Conservation (phyloP, 2,888 invertebrate species). For the Xestia ashworthii region DNA sequence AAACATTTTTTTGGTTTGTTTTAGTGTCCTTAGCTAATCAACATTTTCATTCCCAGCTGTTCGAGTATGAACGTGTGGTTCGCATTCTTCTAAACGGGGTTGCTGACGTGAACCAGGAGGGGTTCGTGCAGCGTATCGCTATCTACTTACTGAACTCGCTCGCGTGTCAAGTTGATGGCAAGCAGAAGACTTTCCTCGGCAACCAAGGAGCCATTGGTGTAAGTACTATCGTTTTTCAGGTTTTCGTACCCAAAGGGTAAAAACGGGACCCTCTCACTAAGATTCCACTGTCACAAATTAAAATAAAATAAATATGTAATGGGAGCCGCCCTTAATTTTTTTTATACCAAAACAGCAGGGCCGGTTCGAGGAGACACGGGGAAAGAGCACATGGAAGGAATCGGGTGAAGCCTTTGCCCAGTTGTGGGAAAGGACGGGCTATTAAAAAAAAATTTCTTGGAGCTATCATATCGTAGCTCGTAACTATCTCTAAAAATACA, state of each 20-base stretch:
- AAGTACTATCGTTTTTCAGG: constrained; percentile 73
- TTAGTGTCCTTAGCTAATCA: not conserved
- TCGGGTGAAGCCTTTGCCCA: no score
- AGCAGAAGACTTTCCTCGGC: constrained; percentile 97
- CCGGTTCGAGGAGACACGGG: no score
- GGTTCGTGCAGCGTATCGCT: constrained; percentile 98
- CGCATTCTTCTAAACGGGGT: constrained; percentile 95
- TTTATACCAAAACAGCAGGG: no score
- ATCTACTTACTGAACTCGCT: constrained; percentile 98
- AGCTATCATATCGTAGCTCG: no score
- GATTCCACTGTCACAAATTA: no score
- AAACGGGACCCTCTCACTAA: no score
- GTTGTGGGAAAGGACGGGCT: no score
- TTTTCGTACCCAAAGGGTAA: no score
- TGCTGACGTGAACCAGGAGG: constrained; percentile 95
- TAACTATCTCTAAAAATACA: not conserved
- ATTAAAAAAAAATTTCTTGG: no score
- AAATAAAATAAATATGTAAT: no score
- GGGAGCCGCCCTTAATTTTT: no score
- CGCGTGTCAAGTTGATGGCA: constrained; percentile 98
- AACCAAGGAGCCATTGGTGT: constrained; percentile 96
- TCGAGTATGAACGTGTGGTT: constrained; percentile 97
- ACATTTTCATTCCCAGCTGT: constrained; percentile 91
- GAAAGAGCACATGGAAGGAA: no score
- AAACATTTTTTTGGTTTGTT: not conserved